Conservation (phyloP, 1,140 invertebrate species). For the Drosophila kurseongensis region DNA sequence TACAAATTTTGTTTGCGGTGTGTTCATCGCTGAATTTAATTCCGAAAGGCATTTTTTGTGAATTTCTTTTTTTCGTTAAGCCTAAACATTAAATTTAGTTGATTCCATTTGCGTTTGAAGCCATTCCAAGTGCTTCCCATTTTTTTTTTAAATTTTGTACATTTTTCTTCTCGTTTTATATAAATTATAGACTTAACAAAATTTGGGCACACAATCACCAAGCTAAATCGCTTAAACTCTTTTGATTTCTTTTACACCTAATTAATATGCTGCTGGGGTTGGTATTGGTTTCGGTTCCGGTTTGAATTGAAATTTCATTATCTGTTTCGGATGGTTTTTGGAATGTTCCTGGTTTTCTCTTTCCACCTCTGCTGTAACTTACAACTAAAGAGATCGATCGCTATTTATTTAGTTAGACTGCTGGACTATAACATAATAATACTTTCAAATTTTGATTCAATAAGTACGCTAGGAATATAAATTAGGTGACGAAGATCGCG, state of each 20-base stretch:
- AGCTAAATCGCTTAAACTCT: conserved; percentile 44
- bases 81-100: conserved; percentile 83
- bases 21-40: conserved; percentile 79
- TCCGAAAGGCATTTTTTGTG: conserved; percentile 84
- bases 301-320: conserved; percentile 16
- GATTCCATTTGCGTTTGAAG: conserved; percentile 52
- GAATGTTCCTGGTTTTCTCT: conserved; percentile 65
- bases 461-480: conserved; percentile 60
- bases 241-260: conserved; percentile 34
- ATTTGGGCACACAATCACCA: conserved; percentile 73
- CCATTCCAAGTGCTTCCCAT: conserved; percentile 36
- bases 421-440: conserved; percentile 80
- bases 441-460: conserved; percentile 62
- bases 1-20: conserved; percentile 55
- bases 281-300: neutral
- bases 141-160: conserved; percentile 52
- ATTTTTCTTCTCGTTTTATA: conserved; percentile 49
- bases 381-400: conserved; percentile 81
- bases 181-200: conserved; percentile 53
- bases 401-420: conserved; percentile 75
- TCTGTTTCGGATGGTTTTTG: conserved; percentile 38
- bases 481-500: conserved; percentile 53
- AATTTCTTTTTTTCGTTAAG: conserved; percentile 57
- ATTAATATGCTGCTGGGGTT: conserved; percentile 43
- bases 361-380: conserved; percentile 44